Evolutionary conservation across 2,888 invertebrate genomes (phyloP).

Genomic region (Plagodis pulveraria): DNA sequence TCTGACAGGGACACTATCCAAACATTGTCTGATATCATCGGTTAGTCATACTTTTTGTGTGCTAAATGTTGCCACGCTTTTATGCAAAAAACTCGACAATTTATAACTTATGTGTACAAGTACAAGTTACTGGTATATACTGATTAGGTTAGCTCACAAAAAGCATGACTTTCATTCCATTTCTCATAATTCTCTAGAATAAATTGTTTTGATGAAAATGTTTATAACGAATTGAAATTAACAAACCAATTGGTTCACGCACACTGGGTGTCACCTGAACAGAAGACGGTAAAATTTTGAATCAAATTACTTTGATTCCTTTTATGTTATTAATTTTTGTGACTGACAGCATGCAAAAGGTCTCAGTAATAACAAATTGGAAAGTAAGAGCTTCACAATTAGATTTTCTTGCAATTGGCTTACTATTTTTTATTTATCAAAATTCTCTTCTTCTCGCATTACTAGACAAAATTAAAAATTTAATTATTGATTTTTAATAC

Average conservation of each 20-base stretch:
- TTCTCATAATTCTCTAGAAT: conserved; percentile 29
- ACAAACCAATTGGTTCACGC: conserved; percentile 76
- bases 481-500: background rate
- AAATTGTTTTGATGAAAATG: conserved; percentile 21
- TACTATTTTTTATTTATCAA: conserved; percentile 64
- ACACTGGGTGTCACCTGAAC: conserved; percentile 78
- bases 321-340: conserved; percentile 72
- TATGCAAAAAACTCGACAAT: background rate
- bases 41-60: conserved; percentile 46
- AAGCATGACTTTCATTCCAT: conserved; percentile 43
- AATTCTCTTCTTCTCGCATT: conserved; percentile 56
- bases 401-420: conserved; percentile 77
- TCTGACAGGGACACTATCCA: conserved; percentile 51
- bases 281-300: conserved; percentile 82
- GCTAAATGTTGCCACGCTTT: conserved; percentile 1
- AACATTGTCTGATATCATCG: conserved; percentile 6
- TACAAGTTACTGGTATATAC: background rate
- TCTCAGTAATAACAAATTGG: conserved; percentile 60
- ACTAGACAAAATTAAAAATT: conserved; percentile 50
- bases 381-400: conserved; percentile 66
- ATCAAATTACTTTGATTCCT: conserved; percentile 59
- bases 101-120: conserved; percentile 10
- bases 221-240: conserved; percentile 50
- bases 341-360: conserved; percentile 79
- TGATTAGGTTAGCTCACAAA: conserved; percentile 23